Base-by-base conservation (phyloP, 2,113 vertebrate species). In the Myodes glareolus region DNA sequence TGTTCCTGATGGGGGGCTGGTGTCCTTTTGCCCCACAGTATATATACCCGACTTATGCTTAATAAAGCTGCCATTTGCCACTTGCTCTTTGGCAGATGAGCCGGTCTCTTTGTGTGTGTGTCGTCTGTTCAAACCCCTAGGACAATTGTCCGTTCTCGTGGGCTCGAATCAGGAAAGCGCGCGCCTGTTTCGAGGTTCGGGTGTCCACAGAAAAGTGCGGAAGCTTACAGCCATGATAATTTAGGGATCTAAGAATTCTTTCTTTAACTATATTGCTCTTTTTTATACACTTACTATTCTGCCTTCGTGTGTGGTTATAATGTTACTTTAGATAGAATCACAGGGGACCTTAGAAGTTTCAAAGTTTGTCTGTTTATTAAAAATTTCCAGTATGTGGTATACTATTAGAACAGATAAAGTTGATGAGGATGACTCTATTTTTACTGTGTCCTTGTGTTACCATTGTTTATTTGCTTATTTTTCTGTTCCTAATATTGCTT, bases 211-310 rank as follows among this genome's bases (percentile, higher is more conserved):
- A n/a, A n/a, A n/a, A n/a, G n/a, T n/a, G n/a, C n/a, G n/a, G n/a
- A n/a, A n/a, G n/a, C n/a, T n/a, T n/a, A n/a, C n/a, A 88, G 73
- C 50, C 33, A 80, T 47, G 61, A 93, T 73, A 67, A 67, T 97
- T 89, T 77, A 13, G 65, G 67, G 73, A 95, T 85, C 42, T 92
- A 92, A 94, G 19, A 77, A 95, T 50, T 88, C 31, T 77, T 86
- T 78, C 58, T 92, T 95, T 78, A 67, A 45, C 82, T 39, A 67
- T 61, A 76, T 52, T 29, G 16, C 72, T 92, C 21, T 63, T 52
- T 88, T 65, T 63, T 1, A 33, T 21, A 52, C 3, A 65, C 55
- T 58, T 27, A 90, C 4, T n/a, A 78, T 88, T 95, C 36, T 73
- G 39, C 36, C 63, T 88, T 85, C 61, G 68, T 77, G 88, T 65